These are phyloP conservation scores for Hycleus phaleratus DNA, from an alignment of 1,140 invertebrate genomes.

Conservation along the genomic window DNA sequence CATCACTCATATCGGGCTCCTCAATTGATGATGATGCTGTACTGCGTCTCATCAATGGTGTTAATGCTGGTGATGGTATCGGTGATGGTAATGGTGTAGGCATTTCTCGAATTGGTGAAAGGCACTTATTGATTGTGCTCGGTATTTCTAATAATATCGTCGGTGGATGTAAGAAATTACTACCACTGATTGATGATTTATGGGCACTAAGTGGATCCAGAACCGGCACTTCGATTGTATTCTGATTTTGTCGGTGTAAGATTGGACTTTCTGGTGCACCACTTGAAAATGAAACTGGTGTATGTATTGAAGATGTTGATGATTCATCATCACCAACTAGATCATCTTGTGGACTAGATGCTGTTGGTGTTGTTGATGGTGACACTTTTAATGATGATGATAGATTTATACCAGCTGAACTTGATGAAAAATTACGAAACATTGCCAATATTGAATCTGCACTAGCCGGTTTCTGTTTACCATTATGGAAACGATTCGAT, in stretches of 20 bases:
- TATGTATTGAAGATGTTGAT: slow-evolving; percentile 51
- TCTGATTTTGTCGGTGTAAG: slow-evolving; percentile 35
- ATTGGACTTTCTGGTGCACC: slow-evolving; percentile 50
- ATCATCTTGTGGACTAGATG: slow-evolving; percentile 61
- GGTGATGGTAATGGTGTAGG: slow-evolving; percentile 62
- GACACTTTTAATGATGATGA: slow-evolving; percentile 50
- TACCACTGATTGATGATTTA: slow-evolving; percentile 43
- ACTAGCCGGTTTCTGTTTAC: slow-evolving; percentile 52
- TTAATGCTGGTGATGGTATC: slow-evolving; percentile 57
- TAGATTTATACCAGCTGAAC: slow-evolving; percentile 45
- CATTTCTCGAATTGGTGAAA: slow-evolving; percentile 64
- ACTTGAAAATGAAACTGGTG: slow-evolving; percentile 48
- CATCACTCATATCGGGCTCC: slow-evolving; percentile 40
- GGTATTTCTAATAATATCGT: slow-evolving; percentile 66
- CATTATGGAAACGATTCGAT: slow-evolving; percentile 19
- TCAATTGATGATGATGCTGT: slow-evolving; percentile 34
- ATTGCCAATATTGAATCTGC: slow-evolving; percentile 68
- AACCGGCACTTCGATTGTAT: slow-evolving; percentile 55
- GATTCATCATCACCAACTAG: slow-evolving; percentile 55
- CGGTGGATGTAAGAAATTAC: slow-evolving; percentile 55
- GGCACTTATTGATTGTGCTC: slow-evolving; percentile 58
- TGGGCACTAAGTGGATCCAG: slow-evolving; percentile 57
- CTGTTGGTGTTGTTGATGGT: slow-evolving; percentile 54
- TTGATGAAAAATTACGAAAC: slow-evolving; percentile 58
- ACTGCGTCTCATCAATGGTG: slow-evolving; percentile 51